A percentile compares a stretch with the other conserved stretches of the same genome.
phyloP scores from a whole-genome alignment of 2,888 invertebrate species.

The Syrista parreyssii region DNA sequence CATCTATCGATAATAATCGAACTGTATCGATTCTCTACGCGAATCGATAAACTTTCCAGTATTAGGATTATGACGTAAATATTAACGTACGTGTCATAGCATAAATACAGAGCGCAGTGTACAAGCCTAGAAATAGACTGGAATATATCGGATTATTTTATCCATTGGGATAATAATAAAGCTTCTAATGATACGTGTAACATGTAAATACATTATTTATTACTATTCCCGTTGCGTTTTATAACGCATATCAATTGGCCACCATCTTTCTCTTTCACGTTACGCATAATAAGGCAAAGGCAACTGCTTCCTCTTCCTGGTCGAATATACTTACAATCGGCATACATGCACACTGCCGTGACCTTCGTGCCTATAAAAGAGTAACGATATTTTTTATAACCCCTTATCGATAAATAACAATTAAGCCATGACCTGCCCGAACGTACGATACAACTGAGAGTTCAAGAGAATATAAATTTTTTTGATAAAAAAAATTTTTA shows the following conservation, averaged over 20 bases:
- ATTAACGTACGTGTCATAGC: not conserved
- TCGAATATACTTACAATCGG: not conserved
- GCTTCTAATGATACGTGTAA: not conserved
- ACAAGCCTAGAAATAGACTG: not conserved
- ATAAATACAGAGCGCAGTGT: not conserved
- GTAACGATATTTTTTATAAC: not conserved
- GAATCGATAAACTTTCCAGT: not conserved
- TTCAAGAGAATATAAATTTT: not conserved
- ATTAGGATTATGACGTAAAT: not conserved
- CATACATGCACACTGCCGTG: not conserved
- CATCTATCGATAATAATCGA: not conserved
- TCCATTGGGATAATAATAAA: not conserved
- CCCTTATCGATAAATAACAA: not conserved
- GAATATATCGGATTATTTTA: not conserved
- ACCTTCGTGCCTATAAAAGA: not conserved
- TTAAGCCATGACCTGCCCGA: not conserved
- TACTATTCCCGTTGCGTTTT: not conserved
- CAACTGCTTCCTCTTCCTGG: slow-evolving; percentile 6
- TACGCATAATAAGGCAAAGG: not conserved
- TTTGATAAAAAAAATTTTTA: not conserved
- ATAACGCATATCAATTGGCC: not conserved
- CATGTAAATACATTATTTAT: slow-evolving; percentile 1
- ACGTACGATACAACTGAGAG: not conserved
- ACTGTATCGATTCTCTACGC: not conserved
- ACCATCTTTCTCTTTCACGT: not conserved